These are phyloP conservation scores for Cavia porcellus DNA, from an alignment of 2,113 vertebrate species.

Conservation along the genomic window DNA sequence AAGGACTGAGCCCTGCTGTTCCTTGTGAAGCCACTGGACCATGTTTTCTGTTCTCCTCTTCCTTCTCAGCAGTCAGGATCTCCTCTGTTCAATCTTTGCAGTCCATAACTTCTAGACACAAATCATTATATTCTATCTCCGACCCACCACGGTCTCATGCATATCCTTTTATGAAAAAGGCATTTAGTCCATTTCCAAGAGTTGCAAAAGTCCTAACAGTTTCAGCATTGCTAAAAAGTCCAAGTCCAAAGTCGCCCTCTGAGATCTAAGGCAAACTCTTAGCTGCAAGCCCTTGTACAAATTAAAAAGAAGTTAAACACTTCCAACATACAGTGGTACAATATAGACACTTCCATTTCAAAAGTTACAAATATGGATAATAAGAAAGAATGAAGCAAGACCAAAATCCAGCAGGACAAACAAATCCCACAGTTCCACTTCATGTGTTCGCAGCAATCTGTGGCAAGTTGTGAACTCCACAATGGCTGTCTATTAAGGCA, in stretches of 20 bases:
- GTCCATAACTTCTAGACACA: not conserved
- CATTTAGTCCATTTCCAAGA: not conserved
- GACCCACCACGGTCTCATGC: not conserved
- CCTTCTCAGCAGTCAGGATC: too few species aligned
- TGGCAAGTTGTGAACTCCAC: not conserved
- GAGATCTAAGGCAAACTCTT: not conserved
- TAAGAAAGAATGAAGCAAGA: not conserved
- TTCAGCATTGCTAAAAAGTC: not conserved
- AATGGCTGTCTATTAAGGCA: not conserved
- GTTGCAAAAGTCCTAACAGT: not conserved
- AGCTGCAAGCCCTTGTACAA: not conserved
- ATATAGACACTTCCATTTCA: not conserved
- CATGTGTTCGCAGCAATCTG: not conserved
- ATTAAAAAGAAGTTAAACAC: not conserved
- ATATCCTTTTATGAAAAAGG: not conserved
- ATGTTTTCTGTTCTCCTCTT: too few species aligned
- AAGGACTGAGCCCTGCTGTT: too few species aligned
- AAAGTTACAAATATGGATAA: not conserved
- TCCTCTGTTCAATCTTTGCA: too few species aligned
- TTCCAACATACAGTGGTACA: not conserved
- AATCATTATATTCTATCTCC: not conserved
- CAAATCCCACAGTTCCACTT: not conserved
- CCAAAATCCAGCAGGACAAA: not conserved
- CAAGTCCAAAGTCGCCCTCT: not conserved
- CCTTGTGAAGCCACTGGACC: too few species aligned